Evolutionary conservation across 2,113 vertebrate genomes (phyloP), one percentile per base, ranked within the genome.

Genomic region (Myotis brandtii): DNA sequence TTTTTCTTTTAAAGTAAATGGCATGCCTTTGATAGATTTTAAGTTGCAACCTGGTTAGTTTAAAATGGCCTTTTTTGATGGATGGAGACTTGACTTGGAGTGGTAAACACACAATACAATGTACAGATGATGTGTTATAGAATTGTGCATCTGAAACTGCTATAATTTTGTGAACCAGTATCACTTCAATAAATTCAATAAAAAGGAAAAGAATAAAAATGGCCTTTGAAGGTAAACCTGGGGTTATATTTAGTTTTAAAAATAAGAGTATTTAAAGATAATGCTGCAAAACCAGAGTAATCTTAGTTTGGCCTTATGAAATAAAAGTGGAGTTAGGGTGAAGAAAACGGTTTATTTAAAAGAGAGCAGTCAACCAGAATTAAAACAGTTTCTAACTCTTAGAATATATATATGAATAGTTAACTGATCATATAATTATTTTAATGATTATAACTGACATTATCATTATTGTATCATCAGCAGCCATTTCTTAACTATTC

Each of bases 161-260:
- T 62, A 27, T 62, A 62, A 62, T 27, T 62, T 27, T 62, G 59
- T 62, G 59, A 62, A 62, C 59, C 59, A 62, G 10, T 27, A 10
- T 27, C 59, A 25, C 23, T 62, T 3, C 23, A 25, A 62, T 62
- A 62, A 27, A 62, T 62, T 27, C 59, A 62, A 62, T 62, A 27
- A 62, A 62, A 62, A 62, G 23, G 54, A 11, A 10, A 59, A 54
- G 20, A 54, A 54, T 54, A 56, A 79, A 94, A 84, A 59, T 92
- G 64, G 17, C 16, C 72, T 97, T 72, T 95, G 83, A 95, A 95
- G 46, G 84, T 84, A 96, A 93, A 14, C 17, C 0, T 70, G 23
- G 37, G 86, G 32, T 67, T 52, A 54, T 25, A 40, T 32, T 92
- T 77, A 40, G 34, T 5, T 40, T 96, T 91, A 64, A 67, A 84